Conservation (phyloP, 2,888 invertebrate species). For the Nymphalis polychloros region DNA sequence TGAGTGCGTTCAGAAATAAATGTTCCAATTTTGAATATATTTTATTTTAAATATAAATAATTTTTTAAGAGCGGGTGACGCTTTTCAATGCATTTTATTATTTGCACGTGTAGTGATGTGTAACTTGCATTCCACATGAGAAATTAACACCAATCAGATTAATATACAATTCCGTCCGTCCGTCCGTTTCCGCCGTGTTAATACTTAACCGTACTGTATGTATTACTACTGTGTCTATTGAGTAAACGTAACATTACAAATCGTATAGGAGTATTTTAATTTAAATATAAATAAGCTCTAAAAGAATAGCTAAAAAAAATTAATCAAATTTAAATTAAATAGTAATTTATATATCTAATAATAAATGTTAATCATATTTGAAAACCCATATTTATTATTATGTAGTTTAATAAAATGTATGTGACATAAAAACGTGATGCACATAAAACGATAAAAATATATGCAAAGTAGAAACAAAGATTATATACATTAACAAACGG, state of each 20-base stretch:
- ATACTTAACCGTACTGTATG: background rate
- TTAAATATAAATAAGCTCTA: too few species aligned
- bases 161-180: background rate
- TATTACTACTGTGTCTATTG: background rate
- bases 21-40: slow-evolving; percentile 28
- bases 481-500: background rate
- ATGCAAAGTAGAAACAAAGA: background rate
- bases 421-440: too few species aligned
- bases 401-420: too few species aligned
- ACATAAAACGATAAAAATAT: too few species aligned
- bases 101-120: background rate
- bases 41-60: slow-evolving; percentile 11
- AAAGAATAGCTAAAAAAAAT: too few species aligned
- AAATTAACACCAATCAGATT: slow-evolving; percentile 1
- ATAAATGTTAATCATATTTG: too few species aligned
- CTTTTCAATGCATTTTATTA: background rate
- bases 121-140: too few species aligned
- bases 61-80: slow-evolving; percentile 3
- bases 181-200: background rate
- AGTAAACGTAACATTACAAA: background rate
- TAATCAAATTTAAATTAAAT: too few species aligned
- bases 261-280: background rate
- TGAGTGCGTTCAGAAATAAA: slow-evolving; percentile 30
- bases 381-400: too few species aligned
- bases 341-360: too few species aligned